A percentile compares a stretch with the other conserved stretches of the same genome.
phyloP scores from a whole-genome alignment of 1,140 invertebrate species.

The Drosophila ambigua region DNA sequence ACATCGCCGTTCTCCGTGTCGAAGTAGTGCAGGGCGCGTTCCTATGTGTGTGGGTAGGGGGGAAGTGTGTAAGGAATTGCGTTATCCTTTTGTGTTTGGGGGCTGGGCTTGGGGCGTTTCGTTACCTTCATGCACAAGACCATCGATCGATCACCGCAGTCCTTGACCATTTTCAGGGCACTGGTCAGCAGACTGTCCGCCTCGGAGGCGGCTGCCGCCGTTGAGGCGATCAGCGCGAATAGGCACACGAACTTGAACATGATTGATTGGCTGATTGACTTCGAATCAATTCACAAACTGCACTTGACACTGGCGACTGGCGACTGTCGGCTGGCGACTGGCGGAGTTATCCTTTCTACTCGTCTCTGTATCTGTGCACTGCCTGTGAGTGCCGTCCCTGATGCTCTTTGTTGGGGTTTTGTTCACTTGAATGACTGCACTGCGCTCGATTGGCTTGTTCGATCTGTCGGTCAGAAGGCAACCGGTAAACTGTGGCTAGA shows the following conservation, averaged over 20 bases:
- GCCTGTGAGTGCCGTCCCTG: constrained; percentile 30
- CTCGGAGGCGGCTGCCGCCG: constrained; percentile 73
- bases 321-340: neutral
- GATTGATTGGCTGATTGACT: constrained; percentile 77
- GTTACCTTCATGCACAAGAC: constrained; percentile 89
- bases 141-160: constrained; percentile 88
- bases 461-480: constrained; percentile 84
- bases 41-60: constrained; percentile 80
- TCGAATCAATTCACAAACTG: constrained; percentile 23
- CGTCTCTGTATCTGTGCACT: constrained; percentile 47
- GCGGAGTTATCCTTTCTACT: constrained; percentile 17
- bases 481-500: constrained; percentile 84
- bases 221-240: constrained; percentile 85
- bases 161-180: constrained; percentile 88
- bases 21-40: constrained; percentile 88
- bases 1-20: constrained; percentile 86
- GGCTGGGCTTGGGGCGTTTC: neutral
- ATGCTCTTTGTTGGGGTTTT: constrained; percentile 22
- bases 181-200: constrained; percentile 84
- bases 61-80: neutral
- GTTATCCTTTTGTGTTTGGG: no score
- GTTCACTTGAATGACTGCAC: constrained; percentile 73
- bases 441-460: constrained; percentile 79
- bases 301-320: constrained; percentile 48
- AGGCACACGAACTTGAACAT: constrained; percentile 85